Base-by-base conservation (phyloP, 1,140 invertebrate species). In the Drosophila kurseongensis region DNA sequence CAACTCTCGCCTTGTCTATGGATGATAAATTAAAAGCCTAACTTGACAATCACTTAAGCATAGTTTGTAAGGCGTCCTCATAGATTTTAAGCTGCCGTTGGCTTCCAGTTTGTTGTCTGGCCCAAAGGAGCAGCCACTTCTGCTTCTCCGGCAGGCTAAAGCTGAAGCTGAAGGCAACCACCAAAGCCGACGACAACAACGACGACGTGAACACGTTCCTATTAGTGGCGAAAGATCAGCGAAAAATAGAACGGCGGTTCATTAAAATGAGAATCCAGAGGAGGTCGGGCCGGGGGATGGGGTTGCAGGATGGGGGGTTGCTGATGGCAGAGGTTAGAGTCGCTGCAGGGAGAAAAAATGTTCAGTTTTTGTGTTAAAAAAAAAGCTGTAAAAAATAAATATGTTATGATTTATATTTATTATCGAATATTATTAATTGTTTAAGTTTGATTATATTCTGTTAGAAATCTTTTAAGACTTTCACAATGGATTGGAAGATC, bases 21-120 rank as follows among this genome's bases (percentile, higher is more conserved):
- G 86, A 91, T 91, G 90, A 91, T 91, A 91, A 91, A 91, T 91
- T 91, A 91, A 91, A 91, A 91, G 90, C 90, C 90, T 90, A 91
- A 91, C 90, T 91, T 91, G 90, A 91, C 90, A 91, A 91, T 91
- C 90, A 91, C 90, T 91, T 91, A 91, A 91, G 90, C 86, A 85
- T 90, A 91, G 90, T 91, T 91, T 91, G 90, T 91, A 91, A 90
- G 84, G 85, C 84, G 84, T 88, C 84, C 84, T 83, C 84, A 88
- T 88, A 88, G 85, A 89, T 90, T 89, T 90, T 90, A 89, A 65
- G 76, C 76, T 73, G 84, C 80, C 76, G 75, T 65, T 86, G 82
- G 82, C 81, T 81, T 61, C 62, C 81, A 76, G 69, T 73, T 74
- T 86, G 75, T 71, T 89, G 65, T 59, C 73, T 75, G 82, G 71